These are phyloP conservation scores for Propsilocerus akamusi DNA, from an alignment of 1,140 invertebrate species.

Conservation along the genomic window DNA sequence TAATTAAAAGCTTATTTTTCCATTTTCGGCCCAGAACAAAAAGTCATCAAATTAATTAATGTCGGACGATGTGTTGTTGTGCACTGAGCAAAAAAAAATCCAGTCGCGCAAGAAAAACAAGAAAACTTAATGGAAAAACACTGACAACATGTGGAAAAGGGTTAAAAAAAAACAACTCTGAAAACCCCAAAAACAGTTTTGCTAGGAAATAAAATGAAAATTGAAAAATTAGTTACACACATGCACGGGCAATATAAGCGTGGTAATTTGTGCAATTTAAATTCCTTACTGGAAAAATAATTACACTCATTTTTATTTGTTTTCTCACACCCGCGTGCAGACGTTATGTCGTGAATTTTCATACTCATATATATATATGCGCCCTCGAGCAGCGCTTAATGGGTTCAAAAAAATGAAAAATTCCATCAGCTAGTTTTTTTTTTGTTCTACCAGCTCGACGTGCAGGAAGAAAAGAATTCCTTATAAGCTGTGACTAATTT, in stretches of 20 bases:
- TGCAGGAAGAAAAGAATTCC: background rate
- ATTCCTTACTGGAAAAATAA: conserved; percentile 1
- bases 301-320: background rate
- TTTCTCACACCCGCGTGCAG: background rate
- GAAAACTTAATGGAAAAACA: background rate
- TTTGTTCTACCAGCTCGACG: background rate
- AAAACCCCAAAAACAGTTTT: background rate
- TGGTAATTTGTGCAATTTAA: conserved; percentile 3
- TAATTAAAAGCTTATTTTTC: conserved; percentile 4
- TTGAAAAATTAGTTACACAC: conserved; percentile 4
- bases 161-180: background rate
- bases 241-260: background rate
- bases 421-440: conserved; percentile 4
- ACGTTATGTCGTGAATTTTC: background rate
- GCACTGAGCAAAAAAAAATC: too few species aligned
- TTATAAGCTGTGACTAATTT: background rate
- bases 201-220: conserved; percentile 1
- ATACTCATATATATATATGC: background rate
- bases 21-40: conserved; percentile 3
- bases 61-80: background rate
- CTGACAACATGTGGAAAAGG: background rate
- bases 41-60: conserved; percentile 1
- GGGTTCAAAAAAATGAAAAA: background rate
- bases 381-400: background rate
- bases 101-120: background rate